Evolutionary conservation across 2,888 invertebrate species (phyloP).

Genomic region (Elmis aenea): DNA sequence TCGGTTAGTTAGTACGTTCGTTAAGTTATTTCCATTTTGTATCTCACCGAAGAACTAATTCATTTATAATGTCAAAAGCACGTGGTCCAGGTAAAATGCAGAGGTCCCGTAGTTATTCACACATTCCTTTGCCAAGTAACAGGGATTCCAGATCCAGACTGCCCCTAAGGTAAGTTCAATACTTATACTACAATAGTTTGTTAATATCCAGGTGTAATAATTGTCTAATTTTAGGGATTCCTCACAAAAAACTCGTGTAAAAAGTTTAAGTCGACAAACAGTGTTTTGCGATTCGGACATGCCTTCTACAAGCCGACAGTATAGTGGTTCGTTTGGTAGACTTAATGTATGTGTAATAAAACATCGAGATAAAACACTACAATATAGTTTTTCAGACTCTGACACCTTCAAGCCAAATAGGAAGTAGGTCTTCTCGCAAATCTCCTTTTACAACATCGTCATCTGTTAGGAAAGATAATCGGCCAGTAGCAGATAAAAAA

Average conservation of each 20-base stretch:
- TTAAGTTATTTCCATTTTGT: no score
- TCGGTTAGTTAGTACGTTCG: no score
- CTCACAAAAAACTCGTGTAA: slow-evolving; percentile 1
- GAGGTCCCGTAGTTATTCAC: slow-evolving; percentile 6
- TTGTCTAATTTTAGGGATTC: neutral
- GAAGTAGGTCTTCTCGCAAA: slow-evolving; percentile 3
- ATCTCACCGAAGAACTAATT: no score
- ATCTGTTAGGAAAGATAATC: slow-evolving; percentile 11
- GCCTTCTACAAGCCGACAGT: slow-evolving; percentile 4
- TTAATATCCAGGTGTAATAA: no score
- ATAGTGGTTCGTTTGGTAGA: slow-evolving; percentile 8
- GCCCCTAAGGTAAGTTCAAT: slow-evolving; percentile 8
- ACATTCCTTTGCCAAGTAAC: slow-evolving; percentile 3
- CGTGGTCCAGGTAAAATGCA: slow-evolving; percentile 1
- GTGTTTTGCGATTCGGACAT: slow-evolving; percentile 2
- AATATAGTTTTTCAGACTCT: slow-evolving; percentile 1
- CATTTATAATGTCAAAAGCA: no score
- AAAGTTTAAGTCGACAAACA: neutral
- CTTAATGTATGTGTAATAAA: slow-evolving; percentile 7
- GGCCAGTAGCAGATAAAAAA: slow-evolving; percentile 12
- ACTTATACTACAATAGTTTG: no score
- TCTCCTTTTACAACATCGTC: slow-evolving; percentile 9
- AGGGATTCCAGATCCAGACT: slow-evolving; percentile 3
- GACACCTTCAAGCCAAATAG: slow-evolving; percentile 3
- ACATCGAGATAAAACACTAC: slow-evolving; percentile 1